phyloP scores from a whole-genome alignment of 2,888 invertebrate species.

The Catocala nupta region DNA sequence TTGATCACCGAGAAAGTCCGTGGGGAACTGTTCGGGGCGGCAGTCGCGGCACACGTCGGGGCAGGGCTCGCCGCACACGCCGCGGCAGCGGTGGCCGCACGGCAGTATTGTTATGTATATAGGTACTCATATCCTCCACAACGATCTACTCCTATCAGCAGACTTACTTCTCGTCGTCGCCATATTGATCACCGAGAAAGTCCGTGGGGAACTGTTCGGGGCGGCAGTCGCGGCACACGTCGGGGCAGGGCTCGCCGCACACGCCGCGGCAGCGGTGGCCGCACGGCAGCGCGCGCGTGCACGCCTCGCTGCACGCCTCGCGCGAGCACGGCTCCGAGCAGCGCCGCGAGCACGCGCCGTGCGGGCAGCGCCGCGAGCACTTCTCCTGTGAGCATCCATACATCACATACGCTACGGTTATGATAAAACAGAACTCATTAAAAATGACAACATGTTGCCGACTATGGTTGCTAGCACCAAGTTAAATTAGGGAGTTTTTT shows the following conservation, averaged over 20 bases:
- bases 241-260: slow-evolving; percentile 91
- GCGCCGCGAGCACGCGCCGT: slow-evolving; percentile 75
- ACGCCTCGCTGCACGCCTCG: slow-evolving; percentile 79
- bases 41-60: slow-evolving; percentile 64
- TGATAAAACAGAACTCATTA: too few relatives aligned
- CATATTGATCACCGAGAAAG: slow-evolving; percentile 73
- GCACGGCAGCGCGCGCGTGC: slow-evolving; percentile 80
- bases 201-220: slow-evolving; percentile 78
- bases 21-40: too few relatives aligned
- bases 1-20: too few relatives aligned
- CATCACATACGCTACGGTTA: background rate
- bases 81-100: too few relatives aligned
- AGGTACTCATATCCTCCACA: too few relatives aligned
- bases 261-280: slow-evolving; percentile 90
- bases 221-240: slow-evolving; percentile 87
- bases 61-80: slow-evolving; percentile 65
- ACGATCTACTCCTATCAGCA: too few relatives aligned
- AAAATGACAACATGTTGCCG: too few relatives aligned
- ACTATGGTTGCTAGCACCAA: too few relatives aligned
- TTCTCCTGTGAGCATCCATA: slow-evolving; percentile 60
- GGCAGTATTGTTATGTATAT: too few relatives aligned
- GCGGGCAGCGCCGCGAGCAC: slow-evolving; percentile 79
- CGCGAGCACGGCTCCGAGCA: slow-evolving; percentile 82
- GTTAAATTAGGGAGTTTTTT: too few relatives aligned
- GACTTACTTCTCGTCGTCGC: slow-evolving; percentile 81